Conservation (phyloP, 2,113 vertebrate species). For the Galbula dea region DNA sequence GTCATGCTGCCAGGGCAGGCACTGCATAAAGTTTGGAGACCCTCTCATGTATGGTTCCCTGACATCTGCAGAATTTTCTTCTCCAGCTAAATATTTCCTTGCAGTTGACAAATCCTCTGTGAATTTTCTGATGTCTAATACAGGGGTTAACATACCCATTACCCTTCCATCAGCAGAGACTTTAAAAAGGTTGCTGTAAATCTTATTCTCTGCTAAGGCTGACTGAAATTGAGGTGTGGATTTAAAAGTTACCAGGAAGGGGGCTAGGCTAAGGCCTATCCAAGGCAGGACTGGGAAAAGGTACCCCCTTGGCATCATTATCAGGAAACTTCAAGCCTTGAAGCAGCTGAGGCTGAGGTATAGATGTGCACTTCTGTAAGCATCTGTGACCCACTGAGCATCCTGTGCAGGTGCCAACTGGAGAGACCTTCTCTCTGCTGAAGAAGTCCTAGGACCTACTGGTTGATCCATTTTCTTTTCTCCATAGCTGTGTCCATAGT, state of each 20-base stretch:
- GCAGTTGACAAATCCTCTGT: neutral
- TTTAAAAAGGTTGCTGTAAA: neutral
- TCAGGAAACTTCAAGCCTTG: neutral
- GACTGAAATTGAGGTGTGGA: neutral
- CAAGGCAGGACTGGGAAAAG: neutral
- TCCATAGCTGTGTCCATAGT: slow-evolving; percentile 40
- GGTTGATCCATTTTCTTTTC: neutral
- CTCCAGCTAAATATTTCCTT: neutral
- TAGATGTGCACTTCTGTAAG: neutral
- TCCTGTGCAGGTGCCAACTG: accelerated
- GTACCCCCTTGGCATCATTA: neutral
- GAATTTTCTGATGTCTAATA: neutral
- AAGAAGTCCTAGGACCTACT: neutral
- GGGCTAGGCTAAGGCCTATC: neutral
- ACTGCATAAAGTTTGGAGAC: neutral
- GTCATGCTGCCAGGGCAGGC: neutral
- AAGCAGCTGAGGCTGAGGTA: neutral
- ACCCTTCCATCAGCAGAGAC: neutral
- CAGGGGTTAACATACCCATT: neutral
- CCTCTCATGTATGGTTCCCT: neutral
- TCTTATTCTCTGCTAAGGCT: neutral
- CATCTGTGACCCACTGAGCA: neutral
- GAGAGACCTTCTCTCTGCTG: neutral
- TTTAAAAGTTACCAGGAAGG: neutral
- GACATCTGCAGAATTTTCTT: neutral